Evolutionary conservation across 2,888 invertebrate genomes (phyloP).

Genomic region (Ceriagrion tenellum): DNA sequence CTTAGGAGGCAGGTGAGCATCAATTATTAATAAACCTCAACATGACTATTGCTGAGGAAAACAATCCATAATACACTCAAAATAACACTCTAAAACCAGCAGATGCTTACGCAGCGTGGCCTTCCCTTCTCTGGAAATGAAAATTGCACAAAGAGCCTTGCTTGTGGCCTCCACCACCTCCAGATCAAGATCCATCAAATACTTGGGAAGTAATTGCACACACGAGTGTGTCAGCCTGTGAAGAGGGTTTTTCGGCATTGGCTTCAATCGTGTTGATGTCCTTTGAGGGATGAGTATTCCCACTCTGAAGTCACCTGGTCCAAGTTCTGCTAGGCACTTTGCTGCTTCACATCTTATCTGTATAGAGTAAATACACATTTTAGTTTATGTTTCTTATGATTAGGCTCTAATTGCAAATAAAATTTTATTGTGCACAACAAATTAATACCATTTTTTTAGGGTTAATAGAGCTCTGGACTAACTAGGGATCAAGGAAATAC

Average conservation of each 20-base stretch:
- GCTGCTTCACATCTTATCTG: constrained; percentile 84
- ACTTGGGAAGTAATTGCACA: constrained; percentile 78
- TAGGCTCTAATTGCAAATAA: too few species aligned
- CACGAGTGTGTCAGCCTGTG: constrained; percentile 80
- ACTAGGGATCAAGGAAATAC: too few species aligned
- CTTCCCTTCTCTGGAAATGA: constrained; percentile 80
- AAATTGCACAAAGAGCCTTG: constrained; percentile 80
- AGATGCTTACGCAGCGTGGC: constrained; percentile 77
- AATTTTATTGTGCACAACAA: too few species aligned
- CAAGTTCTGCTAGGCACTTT: constrained; percentile 89
- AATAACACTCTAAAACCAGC: too few species aligned
- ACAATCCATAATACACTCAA: too few species aligned
- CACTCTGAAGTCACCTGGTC: constrained; percentile 86
- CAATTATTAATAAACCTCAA: too few species aligned
- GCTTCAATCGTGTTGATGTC: constrained; percentile 73
- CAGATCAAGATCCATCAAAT: constrained; percentile 81
- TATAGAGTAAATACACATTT: constrained; percentile 47
- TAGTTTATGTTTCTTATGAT: neutral
- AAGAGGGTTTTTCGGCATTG: constrained; percentile 77
- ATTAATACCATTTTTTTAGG: too few species aligned
- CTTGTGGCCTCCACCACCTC: constrained; percentile 80
- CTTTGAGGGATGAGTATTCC: constrained; percentile 83
- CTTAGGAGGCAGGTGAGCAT: too few species aligned
- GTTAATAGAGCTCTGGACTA: too few species aligned
- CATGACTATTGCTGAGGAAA: too few species aligned